Base-by-base conservation (phyloP, 2,797 vertebrate species). In the Champsocephalus gunnari region DNA sequence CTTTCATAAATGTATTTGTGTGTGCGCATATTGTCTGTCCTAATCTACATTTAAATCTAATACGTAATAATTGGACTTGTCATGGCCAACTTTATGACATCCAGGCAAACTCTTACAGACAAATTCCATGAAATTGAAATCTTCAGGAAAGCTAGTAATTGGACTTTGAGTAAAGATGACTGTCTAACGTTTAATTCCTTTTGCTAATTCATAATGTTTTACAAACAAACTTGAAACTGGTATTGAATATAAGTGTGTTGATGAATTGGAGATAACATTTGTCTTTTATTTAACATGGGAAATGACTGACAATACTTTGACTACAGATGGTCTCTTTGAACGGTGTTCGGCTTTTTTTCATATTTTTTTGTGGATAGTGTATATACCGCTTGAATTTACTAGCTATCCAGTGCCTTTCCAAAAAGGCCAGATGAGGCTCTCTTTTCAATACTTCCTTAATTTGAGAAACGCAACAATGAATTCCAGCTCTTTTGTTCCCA, bases 321-420 rank as follows among this genome's bases (percentile, higher is more conserved):
- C n/a, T 19, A 53, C 51, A 53, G 21, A 53, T 1, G 50, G n/a
- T 21, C 41, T 44, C 44, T 24, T 43, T 24, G 19, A 60, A 10
- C 3, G 56, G 5, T 28, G 28, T 28, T 28, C 4, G 13, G 47
- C 12, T 1, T 8, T 60, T 60, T 62, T 41, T 12, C 56, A 34
- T 9, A 19, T 58, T 21, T 21, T 2, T 21, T 21, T 21, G 21
- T 21, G 24, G 24, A 24, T 24, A 24, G 4, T 43, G 3, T 10
- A 24, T 3, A 41, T 28, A 38, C 16, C 0, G 24, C 19, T 45
- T 60, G 38, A 44, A 21, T 59, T 13, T 19, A 21, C 24, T 16
- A n/a, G 34, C 16, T 10, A n/a, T 21, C 24, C 55, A 57, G 32
- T 10, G 58, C 12, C 43, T 17, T n/a, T 0, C 9, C 41, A 11